Conservation (phyloP, 2,797 vertebrate genomes). For the Crenichthys baileyi region DNA sequence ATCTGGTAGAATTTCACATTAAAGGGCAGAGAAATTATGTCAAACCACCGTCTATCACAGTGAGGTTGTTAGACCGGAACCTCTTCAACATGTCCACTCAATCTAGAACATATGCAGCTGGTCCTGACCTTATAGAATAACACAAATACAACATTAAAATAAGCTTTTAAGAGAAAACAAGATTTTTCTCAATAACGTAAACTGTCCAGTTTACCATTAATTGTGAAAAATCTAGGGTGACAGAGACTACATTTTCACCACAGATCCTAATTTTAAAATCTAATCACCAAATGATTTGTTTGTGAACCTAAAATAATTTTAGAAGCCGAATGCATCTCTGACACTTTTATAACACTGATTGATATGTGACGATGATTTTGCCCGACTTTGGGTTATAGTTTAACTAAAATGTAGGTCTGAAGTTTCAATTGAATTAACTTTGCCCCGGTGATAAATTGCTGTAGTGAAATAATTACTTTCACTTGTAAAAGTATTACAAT, state of each 20-base stretch:
- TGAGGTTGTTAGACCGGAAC: slow-evolving; percentile 39
- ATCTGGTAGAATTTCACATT: slow-evolving; percentile 12
- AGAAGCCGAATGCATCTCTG: neutral
- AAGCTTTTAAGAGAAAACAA: neutral
- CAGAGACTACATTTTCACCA: neutral
- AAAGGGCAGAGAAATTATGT: slow-evolving; percentile 15
- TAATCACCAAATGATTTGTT: neutral
- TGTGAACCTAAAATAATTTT: neutral
- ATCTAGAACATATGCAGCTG: slow-evolving; percentile 38
- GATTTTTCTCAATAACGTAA: neutral
- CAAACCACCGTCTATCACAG: slow-evolving; percentile 37
- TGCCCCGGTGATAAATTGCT: neutral
- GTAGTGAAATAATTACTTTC: neutral
- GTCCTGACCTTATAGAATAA: slow-evolving; percentile 30
- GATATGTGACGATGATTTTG: neutral
- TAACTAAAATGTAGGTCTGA: neutral
- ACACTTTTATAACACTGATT: neutral
- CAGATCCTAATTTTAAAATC: slow-evolving; percentile 10
- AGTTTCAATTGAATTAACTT: neutral
- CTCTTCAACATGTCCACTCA: slow-evolving; percentile 34
- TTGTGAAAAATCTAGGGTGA: neutral
- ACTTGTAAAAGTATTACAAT: neutral
- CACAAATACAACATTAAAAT: neutral
- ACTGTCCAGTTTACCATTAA: slow-evolving; percentile 13
- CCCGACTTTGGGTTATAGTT: too few relatives aligned